phyloP scores from a whole-genome alignment of 1,140 invertebrate species.

The Cherax destructor region DNA sequence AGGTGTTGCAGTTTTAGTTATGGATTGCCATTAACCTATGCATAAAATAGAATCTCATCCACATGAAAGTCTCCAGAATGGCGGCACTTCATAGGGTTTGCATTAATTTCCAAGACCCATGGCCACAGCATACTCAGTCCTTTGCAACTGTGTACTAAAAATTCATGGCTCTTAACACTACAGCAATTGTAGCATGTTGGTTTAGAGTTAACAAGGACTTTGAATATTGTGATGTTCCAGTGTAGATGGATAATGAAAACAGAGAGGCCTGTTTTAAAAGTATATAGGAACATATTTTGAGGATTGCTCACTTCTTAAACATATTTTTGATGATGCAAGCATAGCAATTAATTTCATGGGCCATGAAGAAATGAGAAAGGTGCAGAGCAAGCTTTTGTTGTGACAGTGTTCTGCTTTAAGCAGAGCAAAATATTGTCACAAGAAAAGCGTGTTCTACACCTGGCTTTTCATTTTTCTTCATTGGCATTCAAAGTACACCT shows the following conservation, averaged over 20 bases:
- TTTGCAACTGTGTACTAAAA: too few relatives aligned
- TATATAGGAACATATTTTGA: not conserved
- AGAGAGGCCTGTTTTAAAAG: too few relatives aligned
- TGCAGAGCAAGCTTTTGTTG: too few relatives aligned
- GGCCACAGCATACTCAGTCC: too few relatives aligned
- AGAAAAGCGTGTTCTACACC: too few relatives aligned
- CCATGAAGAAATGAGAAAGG: too few relatives aligned
- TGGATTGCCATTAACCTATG: not conserved
- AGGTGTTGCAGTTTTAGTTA: not conserved
- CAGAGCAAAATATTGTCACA: too few relatives aligned
- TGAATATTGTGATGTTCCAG: not conserved
- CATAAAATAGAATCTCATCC: conserved; percentile 20
- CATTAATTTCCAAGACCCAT: not conserved
- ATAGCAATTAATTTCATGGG: not conserved
- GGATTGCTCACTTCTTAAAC: not conserved
- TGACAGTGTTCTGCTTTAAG: too few relatives aligned
- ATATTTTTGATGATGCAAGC: not conserved
- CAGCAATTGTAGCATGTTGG: not conserved
- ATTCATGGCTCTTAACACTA: not conserved
- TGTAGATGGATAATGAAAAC: not conserved
- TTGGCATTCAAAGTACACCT: too few relatives aligned
- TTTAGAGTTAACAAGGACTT: not conserved
- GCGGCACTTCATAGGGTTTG: not conserved
- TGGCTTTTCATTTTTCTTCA: too few relatives aligned
- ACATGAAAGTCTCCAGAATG: not conserved